Conservation (phyloP, 1,140 invertebrate species). For the Drosophila busckii region DNA sequence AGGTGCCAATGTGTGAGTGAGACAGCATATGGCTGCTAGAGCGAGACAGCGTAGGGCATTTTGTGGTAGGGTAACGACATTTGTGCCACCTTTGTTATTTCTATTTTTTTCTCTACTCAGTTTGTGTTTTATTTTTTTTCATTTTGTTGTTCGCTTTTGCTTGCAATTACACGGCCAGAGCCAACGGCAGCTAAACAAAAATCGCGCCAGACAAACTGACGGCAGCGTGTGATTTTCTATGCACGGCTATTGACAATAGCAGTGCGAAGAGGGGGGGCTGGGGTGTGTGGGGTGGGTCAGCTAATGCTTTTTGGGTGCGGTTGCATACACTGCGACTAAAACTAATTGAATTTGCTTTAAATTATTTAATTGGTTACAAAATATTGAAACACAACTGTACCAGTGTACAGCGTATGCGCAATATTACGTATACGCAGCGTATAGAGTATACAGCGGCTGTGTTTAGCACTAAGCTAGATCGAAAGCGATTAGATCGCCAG, state of each 20-base stretch:
- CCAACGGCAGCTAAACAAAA: constrained; percentile 46
- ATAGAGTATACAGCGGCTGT: background rate
- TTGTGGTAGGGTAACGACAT: constrained; percentile 47
- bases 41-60: background rate
- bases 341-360: too few species aligned
- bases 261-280: constrained; percentile 3
- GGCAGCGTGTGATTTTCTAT: constrained; percentile 69
- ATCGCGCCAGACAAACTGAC: constrained; percentile 72
- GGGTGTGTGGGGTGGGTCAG: background rate
- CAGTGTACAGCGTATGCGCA: too few species aligned
- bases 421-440: background rate
- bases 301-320: too few species aligned
- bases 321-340: too few species aligned
- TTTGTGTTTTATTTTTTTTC: background rate
- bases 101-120: background rate
- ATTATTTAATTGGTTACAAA: too few species aligned
- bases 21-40: too few species aligned
- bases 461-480: constrained; percentile 1
- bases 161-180: constrained; percentile 63
- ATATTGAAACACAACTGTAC: too few species aligned
- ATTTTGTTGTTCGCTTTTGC: constrained; percentile 32
- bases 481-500: constrained; percentile 45
- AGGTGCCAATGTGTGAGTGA: constrained; percentile 11
- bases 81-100: constrained; percentile 61
- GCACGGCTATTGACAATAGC: constrained; percentile 23